A percentile compares a stretch with the other conserved stretches of the same genome.
Conservation (phyloP, 2,113 vertebrate species). For the Argyrosomus japonicus region DNA sequence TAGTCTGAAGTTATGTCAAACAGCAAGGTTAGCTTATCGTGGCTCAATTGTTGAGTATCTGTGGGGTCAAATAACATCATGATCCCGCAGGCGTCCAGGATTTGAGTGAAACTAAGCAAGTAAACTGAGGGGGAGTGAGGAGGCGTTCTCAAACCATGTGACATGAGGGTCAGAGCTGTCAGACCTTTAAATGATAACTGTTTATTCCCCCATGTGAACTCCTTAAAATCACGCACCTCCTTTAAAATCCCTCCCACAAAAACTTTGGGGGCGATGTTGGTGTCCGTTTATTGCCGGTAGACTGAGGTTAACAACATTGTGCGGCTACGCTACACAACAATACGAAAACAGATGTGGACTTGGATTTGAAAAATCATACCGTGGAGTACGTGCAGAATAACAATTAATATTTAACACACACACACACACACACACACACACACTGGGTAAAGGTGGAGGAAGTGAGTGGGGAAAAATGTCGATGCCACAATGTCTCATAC, state of each 20-base stretch:
- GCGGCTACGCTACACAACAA: no score
- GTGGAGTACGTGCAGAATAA: neutral
- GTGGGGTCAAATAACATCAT: no score
- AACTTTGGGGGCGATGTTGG: neutral
- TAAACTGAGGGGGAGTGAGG: no score
- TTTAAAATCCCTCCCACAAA: neutral
- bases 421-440: neutral
- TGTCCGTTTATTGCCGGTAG: neutral
- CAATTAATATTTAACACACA: constrained; percentile 53
- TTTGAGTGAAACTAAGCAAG: no score
- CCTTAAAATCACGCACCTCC: neutral
- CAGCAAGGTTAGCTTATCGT: no score
- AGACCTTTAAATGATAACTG: neutral
- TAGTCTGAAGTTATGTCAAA: no score
- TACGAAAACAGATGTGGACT: neutral
- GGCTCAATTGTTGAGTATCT: no score
- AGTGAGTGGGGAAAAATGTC: neutral
- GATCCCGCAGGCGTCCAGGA: no score
- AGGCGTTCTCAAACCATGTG: no score
- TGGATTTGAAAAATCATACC: neutral
- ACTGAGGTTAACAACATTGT: neutral
- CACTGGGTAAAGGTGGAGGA: constrained; percentile 1
- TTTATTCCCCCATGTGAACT: neutral
- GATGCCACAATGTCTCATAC: neutral
- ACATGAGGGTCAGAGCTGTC: neutral